Evolutionary conservation across 2,888 invertebrate genomes (phyloP).

Genomic region (Cantharis rufa): DNA sequence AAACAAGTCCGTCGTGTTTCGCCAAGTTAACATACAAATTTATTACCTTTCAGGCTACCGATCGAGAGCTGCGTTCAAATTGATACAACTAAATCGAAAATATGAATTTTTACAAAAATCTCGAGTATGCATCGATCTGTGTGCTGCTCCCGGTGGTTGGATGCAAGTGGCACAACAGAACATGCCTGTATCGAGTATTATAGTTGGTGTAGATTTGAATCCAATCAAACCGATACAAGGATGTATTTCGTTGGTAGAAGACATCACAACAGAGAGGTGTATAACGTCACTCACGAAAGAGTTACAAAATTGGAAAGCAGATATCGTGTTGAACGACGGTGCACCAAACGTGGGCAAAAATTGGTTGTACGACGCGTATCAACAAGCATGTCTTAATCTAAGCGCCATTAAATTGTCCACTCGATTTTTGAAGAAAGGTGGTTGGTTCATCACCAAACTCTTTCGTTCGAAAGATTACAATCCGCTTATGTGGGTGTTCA

Average conservation of each 20-base stretch:
- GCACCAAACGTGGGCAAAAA: slow-evolving; percentile 97
- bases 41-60: slow-evolving; percentile 74
- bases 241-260: slow-evolving; percentile 87
- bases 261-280: slow-evolving; percentile 97
- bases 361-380: slow-evolving; percentile 97
- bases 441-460: slow-evolving; percentile 98
- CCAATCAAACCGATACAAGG: slow-evolving; percentile 91
- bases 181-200: slow-evolving; percentile 95
- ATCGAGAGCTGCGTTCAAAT: slow-evolving; percentile 98
- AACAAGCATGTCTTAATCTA: slow-evolving; percentile 89
- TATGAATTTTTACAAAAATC: slow-evolving; percentile 96
- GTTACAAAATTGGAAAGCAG: slow-evolving; percentile 94
- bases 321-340: slow-evolving; percentile 95
- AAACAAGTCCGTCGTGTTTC: not conserved
- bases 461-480: slow-evolving; percentile 98
- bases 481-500: slow-evolving; percentile 91
- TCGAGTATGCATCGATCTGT: slow-evolving; percentile 95
- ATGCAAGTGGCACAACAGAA: slow-evolving; percentile 98
- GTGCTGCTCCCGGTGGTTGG: slow-evolving; percentile 99
- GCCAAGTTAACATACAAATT: not conserved
- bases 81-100: slow-evolving; percentile 96
- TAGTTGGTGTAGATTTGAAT: slow-evolving; percentile 94
- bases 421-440: slow-evolving; percentile 84
- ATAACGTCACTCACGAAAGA: slow-evolving; percentile 78
- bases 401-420: slow-evolving; percentile 91